Conservation (phyloP, 2,113 vertebrate genomes). For the Motacilla tschutschensis region DNA sequence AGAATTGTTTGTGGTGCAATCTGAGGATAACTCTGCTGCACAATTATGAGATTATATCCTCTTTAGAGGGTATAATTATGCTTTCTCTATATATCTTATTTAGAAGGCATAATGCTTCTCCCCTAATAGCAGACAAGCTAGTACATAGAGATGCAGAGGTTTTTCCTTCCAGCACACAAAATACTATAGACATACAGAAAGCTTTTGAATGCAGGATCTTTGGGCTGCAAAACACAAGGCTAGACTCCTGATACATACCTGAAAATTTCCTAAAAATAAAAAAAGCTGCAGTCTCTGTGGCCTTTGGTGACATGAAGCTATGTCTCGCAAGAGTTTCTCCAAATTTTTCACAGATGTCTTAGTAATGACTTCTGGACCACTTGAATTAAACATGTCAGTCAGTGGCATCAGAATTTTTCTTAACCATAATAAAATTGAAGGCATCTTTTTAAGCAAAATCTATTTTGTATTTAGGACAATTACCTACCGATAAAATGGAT, state of each 20-base stretch:
- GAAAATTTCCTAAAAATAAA: background rate
- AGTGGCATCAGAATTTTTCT: constrained; percentile 4
- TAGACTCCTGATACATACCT: background rate
- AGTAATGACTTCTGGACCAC: constrained; percentile 47
- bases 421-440: constrained; percentile 22
- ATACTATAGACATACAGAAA: background rate
- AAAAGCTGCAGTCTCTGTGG: background rate
- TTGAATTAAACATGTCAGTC: constrained; percentile 41
- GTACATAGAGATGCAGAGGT: background rate
- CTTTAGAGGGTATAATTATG: constrained; percentile 55
- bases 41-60: constrained; percentile 43
- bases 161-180: background rate
- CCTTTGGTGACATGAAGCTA: background rate
- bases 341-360: constrained; percentile 37
- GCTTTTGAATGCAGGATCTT: constrained; percentile 17
- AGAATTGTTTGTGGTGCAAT: constrained; percentile 36
- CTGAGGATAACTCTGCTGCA: constrained; percentile 57
- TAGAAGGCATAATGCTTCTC: constrained; percentile 11
- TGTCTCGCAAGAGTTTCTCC: background rate
- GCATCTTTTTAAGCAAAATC: constrained; percentile 13
- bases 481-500: background rate
- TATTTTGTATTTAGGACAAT: background rate
- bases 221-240: background rate
- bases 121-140: background rate
- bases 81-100: constrained; percentile 42